Base-by-base conservation (phyloP, 2,113 vertebrate species). In the Felis chaus region DNA sequence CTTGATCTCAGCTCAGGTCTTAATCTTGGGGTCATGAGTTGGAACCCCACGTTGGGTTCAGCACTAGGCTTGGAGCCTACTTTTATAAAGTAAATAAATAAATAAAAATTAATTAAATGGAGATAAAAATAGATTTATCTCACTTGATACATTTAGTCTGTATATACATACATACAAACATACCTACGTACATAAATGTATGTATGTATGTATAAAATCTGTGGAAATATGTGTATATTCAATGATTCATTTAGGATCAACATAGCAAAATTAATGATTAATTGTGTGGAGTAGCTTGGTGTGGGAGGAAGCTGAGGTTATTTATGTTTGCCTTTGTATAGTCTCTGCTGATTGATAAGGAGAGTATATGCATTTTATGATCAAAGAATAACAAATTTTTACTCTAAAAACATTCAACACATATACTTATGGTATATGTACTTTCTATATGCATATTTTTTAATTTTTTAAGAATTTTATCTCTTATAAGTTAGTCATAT, bases 361-460 rank as follows among this genome's bases (percentile, higher is more conserved):
- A 91, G 2, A 50, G 36, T 94, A 5, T 84, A 63, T 63, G 73
- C 1, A 74, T 96, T 69, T 96, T 78, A 66, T 76, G 91, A 94
- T 96, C 45, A 91, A 88, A 93, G n/a, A 92, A 82, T 86, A 91
- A 53, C 27, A 90, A n/a, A 80, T n/a, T 76, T 91, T 94, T 69
- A 66, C 61, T 97, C 71, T 71, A 78, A 94, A 84, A 95, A 80
- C 31, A 50, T 33, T 63, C 25, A 39, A 1, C 11, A 53, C 63
- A 2, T 83, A 5, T 19, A 48, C 29, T 83, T 84, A 63, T 25
- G 18, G 33, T 68, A 55, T 57, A 16, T 93, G 3, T 19, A 73
- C 69, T 94, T 92, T 91, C 50, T 87, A 3, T 39, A 41, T 89
- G 3, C 6, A 14, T 84, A 57, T 57, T 73, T 57, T 65, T 3